Base-by-base conservation (phyloP, 2,797 vertebrate genomes). In the Pogonophryne albipinna region DNA sequence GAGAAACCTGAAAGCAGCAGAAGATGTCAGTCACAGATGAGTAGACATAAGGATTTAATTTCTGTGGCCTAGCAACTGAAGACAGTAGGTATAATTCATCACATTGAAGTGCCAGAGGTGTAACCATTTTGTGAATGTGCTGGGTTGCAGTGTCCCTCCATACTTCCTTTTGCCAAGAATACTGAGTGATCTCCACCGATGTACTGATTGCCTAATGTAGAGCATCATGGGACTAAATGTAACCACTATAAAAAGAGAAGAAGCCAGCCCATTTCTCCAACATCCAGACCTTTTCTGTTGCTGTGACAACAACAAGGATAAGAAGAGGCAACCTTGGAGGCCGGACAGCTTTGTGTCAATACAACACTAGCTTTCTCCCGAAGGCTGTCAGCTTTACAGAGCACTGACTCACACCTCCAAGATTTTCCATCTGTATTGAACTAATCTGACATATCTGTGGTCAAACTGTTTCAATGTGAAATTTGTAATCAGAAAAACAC, bases 251-350 rank as follows among this genome's bases (percentile, higher is more conserved):
- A 51, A 12, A 64, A 68, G 20, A 51, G 10, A 66, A 71, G 20
- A 80, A 76, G 3, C 14, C 3, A 15, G 59, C 34, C 74, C 14
- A 51, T 78, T 79, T 76, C 69, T 76, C 47, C 61, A 74, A 75
- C 78, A 80, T 79, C 53, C 63, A 82, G 73, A 66, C 42, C 69
- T 87, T 89, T 89, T 82, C 81, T 83, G 90, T 93, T 93, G 90
- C 91, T 92, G 87, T 93, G 92, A 92, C 91, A 93, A 92, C 89
- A 77, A 78, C 85, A 85, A 87, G 79, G 80, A 89, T 86, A 86
- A 84, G 84, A 85, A 78, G 83, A 90, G 77, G 71, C 84, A 91
- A 87, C 91, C 90, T 91, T 92, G 88, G 86, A 87, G 1, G 67
- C 72, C 17, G 76, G 85, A 88, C 86, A 85, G 85, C 83, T 90